phyloP scores from a whole-genome alignment of 2,113 vertebrate genomes.

The Stegostoma tigrinum region DNA sequence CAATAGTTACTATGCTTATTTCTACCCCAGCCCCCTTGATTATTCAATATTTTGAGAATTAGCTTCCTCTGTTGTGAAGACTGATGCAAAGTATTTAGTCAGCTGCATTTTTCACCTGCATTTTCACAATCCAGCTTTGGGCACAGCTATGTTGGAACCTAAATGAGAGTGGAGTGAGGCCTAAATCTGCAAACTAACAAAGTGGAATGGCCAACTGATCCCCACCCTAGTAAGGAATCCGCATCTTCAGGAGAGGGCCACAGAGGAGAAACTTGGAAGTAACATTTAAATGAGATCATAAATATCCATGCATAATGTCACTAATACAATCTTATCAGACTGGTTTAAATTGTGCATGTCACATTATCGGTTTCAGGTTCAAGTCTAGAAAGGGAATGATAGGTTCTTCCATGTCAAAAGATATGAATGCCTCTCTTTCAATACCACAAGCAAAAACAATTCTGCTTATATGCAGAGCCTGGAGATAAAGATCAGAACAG shows the following conservation, averaged over 20 bases:
- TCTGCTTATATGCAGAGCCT: neutral
- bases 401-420: neutral
- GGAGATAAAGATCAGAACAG: slow-evolving; percentile 33
- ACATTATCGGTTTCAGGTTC: neutral
- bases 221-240: neutral
- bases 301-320: neutral
- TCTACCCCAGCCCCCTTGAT: too few species aligned
- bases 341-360: slow-evolving; percentile 1
- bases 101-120: neutral
- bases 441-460: neutral
- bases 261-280: neutral
- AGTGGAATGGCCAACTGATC: neutral
- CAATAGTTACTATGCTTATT: too few species aligned
- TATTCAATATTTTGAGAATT: too few species aligned
- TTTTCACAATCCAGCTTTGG: neutral
- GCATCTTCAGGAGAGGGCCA: neutral
- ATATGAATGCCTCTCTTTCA: slow-evolving; percentile 12
- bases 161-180: neutral
- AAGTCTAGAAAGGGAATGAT: neutral
- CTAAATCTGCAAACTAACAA: neutral
- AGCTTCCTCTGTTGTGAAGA: too few species aligned
- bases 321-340: neutral
- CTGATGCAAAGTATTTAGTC: too few species aligned
- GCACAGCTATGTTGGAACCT: neutral
- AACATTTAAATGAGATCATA: neutral